Conservation (phyloP, 2,113 vertebrate species). For the Eulacestoma nigropectus region DNA sequence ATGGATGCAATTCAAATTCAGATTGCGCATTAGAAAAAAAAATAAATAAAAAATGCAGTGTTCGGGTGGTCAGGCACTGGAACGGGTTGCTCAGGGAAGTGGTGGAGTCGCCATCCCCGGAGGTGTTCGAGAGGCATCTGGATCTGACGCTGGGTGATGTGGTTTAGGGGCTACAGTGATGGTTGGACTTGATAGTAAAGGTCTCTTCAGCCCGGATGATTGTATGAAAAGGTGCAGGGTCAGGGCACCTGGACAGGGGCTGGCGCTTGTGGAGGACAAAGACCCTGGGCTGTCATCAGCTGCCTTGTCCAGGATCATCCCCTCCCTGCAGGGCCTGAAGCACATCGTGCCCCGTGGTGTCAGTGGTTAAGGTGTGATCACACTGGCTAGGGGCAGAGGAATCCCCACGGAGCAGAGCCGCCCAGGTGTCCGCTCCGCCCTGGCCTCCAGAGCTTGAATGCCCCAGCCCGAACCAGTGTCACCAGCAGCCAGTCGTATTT, state of each 20-base stretch:
- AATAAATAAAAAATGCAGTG: background rate
- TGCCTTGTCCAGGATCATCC: too few species aligned
- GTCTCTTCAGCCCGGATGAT: background rate
- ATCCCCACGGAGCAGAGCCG: background rate
- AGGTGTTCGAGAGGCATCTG: background rate
- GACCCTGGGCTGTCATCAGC: background rate
- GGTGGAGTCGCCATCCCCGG: too few species aligned
- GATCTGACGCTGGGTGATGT: background rate
- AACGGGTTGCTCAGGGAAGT: background rate
- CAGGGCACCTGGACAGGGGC: background rate
- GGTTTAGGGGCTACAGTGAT: background rate
- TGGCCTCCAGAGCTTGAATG: background rate
- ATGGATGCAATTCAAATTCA: background rate
- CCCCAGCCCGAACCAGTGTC: background rate
- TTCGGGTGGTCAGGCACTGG: background rate
- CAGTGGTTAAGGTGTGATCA: accelerated
- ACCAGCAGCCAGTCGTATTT: background rate
- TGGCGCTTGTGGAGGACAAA: accelerated
- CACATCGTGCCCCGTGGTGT: accelerated
- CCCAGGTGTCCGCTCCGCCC: background rate
- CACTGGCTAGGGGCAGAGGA: accelerated
- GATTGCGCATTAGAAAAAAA: background rate
- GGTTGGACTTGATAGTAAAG: background rate
- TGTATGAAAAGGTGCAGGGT: background rate
- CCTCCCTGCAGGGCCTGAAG: too few species aligned